Percentiles rank a stretch among this genome's conserved stretches.
These are phyloP conservation scores for Acleris holmiana DNA, from an alignment of 2,888 invertebrate species.

Conservation along the genomic window DNA sequence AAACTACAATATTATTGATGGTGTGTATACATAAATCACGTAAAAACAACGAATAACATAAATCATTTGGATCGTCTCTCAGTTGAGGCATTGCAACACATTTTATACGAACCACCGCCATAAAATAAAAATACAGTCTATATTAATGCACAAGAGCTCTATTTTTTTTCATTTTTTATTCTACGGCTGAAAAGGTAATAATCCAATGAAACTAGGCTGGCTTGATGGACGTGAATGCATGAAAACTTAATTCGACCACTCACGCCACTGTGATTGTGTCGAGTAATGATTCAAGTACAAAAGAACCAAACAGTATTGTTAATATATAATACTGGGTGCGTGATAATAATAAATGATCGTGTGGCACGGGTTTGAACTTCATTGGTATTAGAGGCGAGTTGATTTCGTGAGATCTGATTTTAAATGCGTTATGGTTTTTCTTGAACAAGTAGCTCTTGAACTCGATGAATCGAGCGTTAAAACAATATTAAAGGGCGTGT, in stretches of 20 bases:
- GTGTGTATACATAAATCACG: no score
- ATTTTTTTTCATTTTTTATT: neutral
- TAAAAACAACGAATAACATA: no score
- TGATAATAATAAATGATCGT: neutral
- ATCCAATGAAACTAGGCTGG: constrained; percentile 8
- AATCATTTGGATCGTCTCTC: no score
- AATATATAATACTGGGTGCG: constrained; percentile 6
- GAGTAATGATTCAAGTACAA: constrained; percentile 19
- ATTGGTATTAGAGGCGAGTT: no score
- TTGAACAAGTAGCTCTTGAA: no score
- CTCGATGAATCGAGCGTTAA: no score
- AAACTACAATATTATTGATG: no score
- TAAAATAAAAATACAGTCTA: neutral
- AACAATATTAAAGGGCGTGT: no score
- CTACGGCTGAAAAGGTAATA: neutral
- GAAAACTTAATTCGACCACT: constrained; percentile 27
- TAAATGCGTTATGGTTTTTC: no score
- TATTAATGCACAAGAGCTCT: neutral
- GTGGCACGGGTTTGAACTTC: neutral
- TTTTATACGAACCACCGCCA: no score
- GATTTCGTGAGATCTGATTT: no score
- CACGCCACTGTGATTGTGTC: constrained; percentile 17
- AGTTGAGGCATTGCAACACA: no score
- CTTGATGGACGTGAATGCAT: constrained; percentile 13
- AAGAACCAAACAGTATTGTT: neutral